Evolutionary conservation across 2,113 vertebrate genomes (phyloP).

Genomic region (Gasterosteus aculeatus): DNA sequence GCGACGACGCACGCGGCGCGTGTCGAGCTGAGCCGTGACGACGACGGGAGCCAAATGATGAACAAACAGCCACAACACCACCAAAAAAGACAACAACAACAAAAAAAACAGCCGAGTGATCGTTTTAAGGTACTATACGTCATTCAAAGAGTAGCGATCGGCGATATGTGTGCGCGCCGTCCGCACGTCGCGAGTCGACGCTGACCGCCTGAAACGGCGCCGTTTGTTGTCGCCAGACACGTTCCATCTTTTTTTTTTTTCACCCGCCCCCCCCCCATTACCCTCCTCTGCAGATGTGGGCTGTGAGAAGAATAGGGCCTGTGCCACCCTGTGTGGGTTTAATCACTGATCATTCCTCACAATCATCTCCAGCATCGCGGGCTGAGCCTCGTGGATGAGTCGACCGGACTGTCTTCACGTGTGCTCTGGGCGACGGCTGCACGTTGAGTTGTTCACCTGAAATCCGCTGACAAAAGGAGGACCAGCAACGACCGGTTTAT

Average conservation of each 20-base stretch:
- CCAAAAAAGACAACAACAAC: no score
- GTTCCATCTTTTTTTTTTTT: neutral
- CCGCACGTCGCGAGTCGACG: conserved; percentile 27
- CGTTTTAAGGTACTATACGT: conserved; percentile 58
- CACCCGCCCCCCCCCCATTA: no score
- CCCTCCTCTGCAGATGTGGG: conserved; percentile 54
- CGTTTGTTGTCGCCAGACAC: conserved; percentile 29
- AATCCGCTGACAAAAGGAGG: conserved; percentile 3
- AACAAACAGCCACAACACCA: neutral
- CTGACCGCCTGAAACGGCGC: conserved; percentile 23
- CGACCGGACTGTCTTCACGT: conserved; percentile 12
- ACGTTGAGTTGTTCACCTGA: conserved; percentile 19
- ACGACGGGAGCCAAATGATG: conserved; percentile 66
- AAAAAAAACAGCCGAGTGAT: conserved; percentile 26
- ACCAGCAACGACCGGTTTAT: neutral
- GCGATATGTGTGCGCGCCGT: conserved; percentile 2
- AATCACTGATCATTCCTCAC: conserved; percentile 35
- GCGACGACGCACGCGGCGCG: conserved; percentile 72
- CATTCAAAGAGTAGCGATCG: conserved; percentile 26
- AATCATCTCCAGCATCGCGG: conserved; percentile 3
- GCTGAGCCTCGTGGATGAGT: conserved; percentile 9
- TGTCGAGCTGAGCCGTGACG: conserved; percentile 70
- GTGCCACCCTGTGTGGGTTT: conserved; percentile 32
- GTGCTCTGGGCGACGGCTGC: conserved; percentile 4
- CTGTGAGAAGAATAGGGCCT: conserved; percentile 48